Evolutionary conservation across 2,113 vertebrate genomes (phyloP), one percentile per base, ranked within the genome.

Genomic region (Microcebus tavaratra): DNA sequence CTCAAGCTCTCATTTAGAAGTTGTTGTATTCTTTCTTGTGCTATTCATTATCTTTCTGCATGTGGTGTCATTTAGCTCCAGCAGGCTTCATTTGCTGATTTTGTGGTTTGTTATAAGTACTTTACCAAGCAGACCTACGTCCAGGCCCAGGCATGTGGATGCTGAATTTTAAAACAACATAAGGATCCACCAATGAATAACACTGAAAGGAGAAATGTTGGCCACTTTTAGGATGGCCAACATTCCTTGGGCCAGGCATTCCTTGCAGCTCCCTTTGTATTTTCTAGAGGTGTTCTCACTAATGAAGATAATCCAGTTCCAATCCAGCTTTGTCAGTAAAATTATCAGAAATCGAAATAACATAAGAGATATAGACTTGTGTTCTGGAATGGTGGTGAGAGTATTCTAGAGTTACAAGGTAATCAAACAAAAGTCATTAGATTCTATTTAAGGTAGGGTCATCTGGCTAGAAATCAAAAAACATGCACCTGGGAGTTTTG

Each of bases 81-180:
- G 45, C n/a, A 63, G 14, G 4, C 48, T 88, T 85, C 81, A 72
- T 67, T 87, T n/a, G 27, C 72, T 68, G 63, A 53, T 45, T 42
- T 3, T 65, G 39, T 84, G 65, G 39, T 70, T 76, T 92, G 36
- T 34, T 91, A 0, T 55, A 59, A 79, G 27, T 76, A 63, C 59
- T 87, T 78, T 80, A 93, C 45, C 86, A 90, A 65, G 83, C 4
- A 91, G 45, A 93, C 45, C n/a, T 84, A 23, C 14, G 45, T 48
- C 29, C 57, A 84, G 42, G 8, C 36, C 50, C 65, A 89, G 48
- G 48, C 80, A 88, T 61, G 57, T 29, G 57, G 68, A 88, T 53
- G 34, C 57, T 94, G 61, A 87, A 86, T 72, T 95, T 89, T 94
- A 81, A 94, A 96, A 85, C 65, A 94, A 75, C 12, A 15, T 67